Base-by-base conservation (phyloP, 2,113 vertebrate species). In the Chamaetylas fuelleborni region DNA sequence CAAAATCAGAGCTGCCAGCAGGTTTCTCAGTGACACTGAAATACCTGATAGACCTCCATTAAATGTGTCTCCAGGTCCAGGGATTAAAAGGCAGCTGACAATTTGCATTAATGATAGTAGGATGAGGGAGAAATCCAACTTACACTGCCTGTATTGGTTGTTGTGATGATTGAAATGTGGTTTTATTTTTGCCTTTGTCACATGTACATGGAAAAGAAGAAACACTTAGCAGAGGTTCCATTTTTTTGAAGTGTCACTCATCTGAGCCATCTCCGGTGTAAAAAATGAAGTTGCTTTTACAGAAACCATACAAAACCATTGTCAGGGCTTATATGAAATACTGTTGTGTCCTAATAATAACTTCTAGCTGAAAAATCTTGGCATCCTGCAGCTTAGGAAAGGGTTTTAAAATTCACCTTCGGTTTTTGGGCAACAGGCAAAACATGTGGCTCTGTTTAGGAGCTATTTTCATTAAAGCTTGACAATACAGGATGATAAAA, bases 371-470 rank as follows among this genome's bases (percentile, higher is more conserved):
- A 71, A 95, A 90, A 94, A 95, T 94, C 91, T 97, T 96, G 94
- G 96, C 93, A 95, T 94, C 62, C 78, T 77, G 50, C 85, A 74
- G 81, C 79, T 91, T 93, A 96, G 74, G 93, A 90, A 93, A 91
- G 76, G 90, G 88, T 48, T 95, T 95, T 90, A 61, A 95, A 94
- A 92, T 95, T 95, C 87, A 97, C 96, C 96, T 97, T 96, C 86
- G 61, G 85, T 71, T 91, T 95, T 96, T 96, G 94, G 95, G 95
- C 93, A 96, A 91, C 69, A 94, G 84, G 91, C 91, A 89, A 91
- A 88, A 95, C 95, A 96, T 97, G 88, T 97, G 97, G 93, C 96
- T 97, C 92, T 90, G 60, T 95, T 97, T 97, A 95, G 96, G 93
- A 92, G 83, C 94, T 92, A 96, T 96, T 97, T 96, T 97, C 8